Percentiles rank a stretch among this genome's conserved stretches.
Evolutionary conservation across 2,888 invertebrate genomes (phyloP).

Genomic region (Tipula confusa): DNA sequence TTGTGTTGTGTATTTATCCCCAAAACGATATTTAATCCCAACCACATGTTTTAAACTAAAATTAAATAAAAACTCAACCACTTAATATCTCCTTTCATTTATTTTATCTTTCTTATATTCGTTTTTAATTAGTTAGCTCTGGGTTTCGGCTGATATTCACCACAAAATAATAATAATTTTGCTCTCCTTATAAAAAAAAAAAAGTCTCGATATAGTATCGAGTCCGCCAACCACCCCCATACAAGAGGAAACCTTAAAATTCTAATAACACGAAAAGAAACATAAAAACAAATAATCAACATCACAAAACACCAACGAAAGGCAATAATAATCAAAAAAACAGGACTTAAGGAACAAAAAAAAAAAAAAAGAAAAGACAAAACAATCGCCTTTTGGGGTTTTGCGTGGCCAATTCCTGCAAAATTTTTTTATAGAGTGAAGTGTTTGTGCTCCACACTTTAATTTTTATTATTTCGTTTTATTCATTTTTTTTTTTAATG

Average conservation of each 20-base stretch:
- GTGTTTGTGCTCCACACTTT: background rate
- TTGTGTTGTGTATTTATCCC: background rate
- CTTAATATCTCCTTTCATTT: background rate
- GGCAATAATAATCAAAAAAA: constrained; percentile 9
- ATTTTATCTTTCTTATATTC: background rate
- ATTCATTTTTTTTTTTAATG: background rate
- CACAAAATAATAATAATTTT: background rate
- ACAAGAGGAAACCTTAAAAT: background rate
- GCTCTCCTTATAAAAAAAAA: too few relatives aligned
- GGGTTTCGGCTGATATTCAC: background rate
- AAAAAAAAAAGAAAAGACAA: background rate
- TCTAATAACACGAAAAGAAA: background rate
- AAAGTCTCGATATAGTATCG: background rate
- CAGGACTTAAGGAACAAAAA: background rate
- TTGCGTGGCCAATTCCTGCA: background rate
- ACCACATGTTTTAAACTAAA: background rate
- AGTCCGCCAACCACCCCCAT: background rate
- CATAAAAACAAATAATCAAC: constrained; percentile 16
- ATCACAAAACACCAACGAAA: background rate
- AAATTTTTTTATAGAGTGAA: background rate
- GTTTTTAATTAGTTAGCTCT: constrained; percentile 25
- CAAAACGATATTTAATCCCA: constrained; percentile 12
- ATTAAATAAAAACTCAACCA: constrained; percentile 20
- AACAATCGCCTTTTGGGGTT: constrained; percentile 20
- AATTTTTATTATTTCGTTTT: background rate